Percentiles rank a stretch among this genome's conserved stretches.
Conservation (phyloP, 2,888 invertebrate species). For the Tryphoninae sp. region DNA sequence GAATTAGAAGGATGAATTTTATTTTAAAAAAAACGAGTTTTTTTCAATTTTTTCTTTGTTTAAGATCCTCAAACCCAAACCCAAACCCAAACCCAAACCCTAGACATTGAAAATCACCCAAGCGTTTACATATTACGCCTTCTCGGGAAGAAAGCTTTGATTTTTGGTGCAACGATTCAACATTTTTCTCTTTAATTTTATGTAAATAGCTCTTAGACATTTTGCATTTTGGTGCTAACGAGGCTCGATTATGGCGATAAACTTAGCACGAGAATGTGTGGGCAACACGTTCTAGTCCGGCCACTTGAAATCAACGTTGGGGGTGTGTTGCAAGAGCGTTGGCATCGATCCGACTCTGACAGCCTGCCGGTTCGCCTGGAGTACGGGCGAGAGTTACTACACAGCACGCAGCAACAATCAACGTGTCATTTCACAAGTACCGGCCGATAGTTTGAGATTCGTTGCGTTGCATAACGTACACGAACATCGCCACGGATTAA, state of each 20-base stretch:
- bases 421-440: constrained; percentile 43
- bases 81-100: no score
- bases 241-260: constrained; percentile 36
- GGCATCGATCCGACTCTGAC: constrained; percentile 57
- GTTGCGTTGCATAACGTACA: constrained; percentile 14
- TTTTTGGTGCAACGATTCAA: no score
- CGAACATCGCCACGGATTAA: background rate
- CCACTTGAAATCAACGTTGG: constrained; percentile 39
- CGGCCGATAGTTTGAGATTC: constrained; percentile 20
- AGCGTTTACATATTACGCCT: no score
- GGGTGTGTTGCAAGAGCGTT: constrained; percentile 62
- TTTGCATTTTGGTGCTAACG: constrained; percentile 27
- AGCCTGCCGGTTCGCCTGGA: constrained; percentile 9
- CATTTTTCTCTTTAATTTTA: no score
- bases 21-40: no score
- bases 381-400: background rate
- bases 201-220: constrained; percentile 3
- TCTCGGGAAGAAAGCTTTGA: no score
- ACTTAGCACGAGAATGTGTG: constrained; percentile 35
- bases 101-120: no score
- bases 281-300: constrained; percentile 7
- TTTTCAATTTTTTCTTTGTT: no score
- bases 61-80: no score
- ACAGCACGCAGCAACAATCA: constrained; percentile 29
- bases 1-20: no score